phyloP scores from a whole-genome alignment of 2,888 invertebrate species.

The Pristionchus arcanus region DNA sequence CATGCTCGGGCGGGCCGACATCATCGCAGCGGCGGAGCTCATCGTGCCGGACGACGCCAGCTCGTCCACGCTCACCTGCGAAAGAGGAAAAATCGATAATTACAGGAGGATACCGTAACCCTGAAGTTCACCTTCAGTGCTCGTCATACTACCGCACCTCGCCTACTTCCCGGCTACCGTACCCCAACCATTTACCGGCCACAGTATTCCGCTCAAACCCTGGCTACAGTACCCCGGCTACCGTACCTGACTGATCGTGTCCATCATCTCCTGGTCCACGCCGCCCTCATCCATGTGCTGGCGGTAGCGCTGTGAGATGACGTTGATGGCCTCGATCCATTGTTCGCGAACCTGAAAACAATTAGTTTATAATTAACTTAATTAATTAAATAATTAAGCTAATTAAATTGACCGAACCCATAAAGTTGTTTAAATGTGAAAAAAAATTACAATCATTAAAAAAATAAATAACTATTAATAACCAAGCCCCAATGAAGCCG shows the following conservation, averaged over 20 bases:
- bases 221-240: not conserved
- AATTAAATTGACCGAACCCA: not conserved
- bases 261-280: constrained; percentile 60
- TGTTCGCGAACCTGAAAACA: constrained; percentile 66
- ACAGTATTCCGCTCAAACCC: not conserved
- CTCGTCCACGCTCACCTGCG: constrained; percentile 51
- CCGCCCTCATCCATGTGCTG: constrained; percentile 48
- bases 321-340: constrained; percentile 75
- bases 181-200: not conserved
- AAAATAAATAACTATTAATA: not conserved
- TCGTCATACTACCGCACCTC: too few relatives aligned
- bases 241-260: constrained; percentile 58
- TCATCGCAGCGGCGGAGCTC: not conserved
- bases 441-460: not conserved
- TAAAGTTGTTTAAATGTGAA: too few relatives aligned
- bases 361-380: not conserved
- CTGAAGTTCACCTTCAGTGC: not conserved
- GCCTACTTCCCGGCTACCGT: not conserved
- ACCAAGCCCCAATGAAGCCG: not conserved
- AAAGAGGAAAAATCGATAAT: not conserved
- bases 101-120: not conserved
- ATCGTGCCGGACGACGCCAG: constrained; percentile 46
- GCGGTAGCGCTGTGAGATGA: constrained; percentile 60
- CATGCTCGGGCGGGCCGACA: not conserved
- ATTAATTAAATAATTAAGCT: not conserved